Percentiles rank a stretch among this genome's conserved stretches.
These are phyloP conservation scores for Malurus alboscapulatus DNA, from an alignment of 2,113 vertebrate genomes.

Conservation along the genomic window DNA sequence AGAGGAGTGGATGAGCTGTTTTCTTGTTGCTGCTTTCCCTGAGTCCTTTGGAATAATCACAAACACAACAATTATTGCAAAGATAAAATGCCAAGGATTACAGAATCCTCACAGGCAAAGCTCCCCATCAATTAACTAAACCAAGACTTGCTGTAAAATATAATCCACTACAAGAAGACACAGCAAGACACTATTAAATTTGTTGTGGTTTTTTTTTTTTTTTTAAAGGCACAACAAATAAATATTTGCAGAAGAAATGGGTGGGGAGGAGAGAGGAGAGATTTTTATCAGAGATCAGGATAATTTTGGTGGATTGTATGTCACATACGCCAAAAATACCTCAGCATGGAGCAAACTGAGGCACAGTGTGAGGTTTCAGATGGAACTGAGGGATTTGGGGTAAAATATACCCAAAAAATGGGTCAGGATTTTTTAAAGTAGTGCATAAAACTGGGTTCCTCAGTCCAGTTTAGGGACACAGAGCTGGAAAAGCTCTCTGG, in stretches of 20 bases:
- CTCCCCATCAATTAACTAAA: slow-evolving; percentile 51
- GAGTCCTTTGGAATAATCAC: slow-evolving; percentile 46
- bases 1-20: background rate
- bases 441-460: background rate
- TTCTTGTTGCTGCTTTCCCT: slow-evolving; percentile 30
- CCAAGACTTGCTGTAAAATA: slow-evolving; percentile 43
- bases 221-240: background rate
- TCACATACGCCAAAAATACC: background rate
- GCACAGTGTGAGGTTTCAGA: background rate
- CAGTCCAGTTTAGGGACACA: background rate
- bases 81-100: slow-evolving; percentile 63
- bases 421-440: background rate
- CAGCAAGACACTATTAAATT: background rate
- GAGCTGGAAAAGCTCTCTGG: background rate
- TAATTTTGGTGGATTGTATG: background rate
- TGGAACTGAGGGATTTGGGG: background rate
- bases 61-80: slow-evolving; percentile 45
- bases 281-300: background rate
- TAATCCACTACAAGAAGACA: slow-evolving; percentile 25
- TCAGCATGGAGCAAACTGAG: background rate
- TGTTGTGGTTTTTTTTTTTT: background rate
- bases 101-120: slow-evolving; percentile 54
- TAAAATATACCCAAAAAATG: too few species aligned
- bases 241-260: background rate
- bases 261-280: background rate